Conservation (phyloP, 1,140 invertebrate genomes). For the Zeugodacus cucurbitae region DNA sequence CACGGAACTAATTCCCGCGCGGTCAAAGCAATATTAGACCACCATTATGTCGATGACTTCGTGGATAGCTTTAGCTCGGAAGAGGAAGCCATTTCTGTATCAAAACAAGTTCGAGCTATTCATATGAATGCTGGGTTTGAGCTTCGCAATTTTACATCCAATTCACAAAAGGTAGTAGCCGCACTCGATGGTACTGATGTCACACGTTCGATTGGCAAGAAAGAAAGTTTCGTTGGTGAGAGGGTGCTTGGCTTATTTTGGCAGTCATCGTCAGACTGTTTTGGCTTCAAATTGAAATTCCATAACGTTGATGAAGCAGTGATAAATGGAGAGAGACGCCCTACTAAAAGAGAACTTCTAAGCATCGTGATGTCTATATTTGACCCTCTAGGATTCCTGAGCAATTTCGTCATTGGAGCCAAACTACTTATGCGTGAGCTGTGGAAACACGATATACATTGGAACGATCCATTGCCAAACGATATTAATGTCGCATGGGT, state of each 20-base stretch:
- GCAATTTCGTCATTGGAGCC: not conserved
- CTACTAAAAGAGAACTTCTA: not conserved
- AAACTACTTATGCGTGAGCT: not conserved
- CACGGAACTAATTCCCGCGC: not conserved
- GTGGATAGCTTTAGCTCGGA: not conserved
- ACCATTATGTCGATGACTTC: not conserved
- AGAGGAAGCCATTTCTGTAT: not conserved
- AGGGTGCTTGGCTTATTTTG: not conserved
- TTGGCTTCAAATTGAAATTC: not conserved
- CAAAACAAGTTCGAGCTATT: not conserved
- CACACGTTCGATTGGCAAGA: not conserved
- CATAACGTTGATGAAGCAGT: not conserved
- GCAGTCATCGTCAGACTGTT: not conserved
- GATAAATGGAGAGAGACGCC: not conserved
- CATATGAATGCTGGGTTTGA: not conserved
- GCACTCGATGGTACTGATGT: not conserved
- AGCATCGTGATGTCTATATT: not conserved
- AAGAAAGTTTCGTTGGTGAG: not conserved
- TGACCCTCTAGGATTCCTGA: not conserved
- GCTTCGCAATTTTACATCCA: slow-evolving; percentile 13
- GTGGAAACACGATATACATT: not conserved
- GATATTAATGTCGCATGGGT: no score
- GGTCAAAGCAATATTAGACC: not conserved
- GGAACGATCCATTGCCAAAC: not conserved
- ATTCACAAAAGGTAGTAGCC: not conserved